Base-by-base conservation (phyloP, 2,113 vertebrate genomes). In the Lagopus muta region DNA sequence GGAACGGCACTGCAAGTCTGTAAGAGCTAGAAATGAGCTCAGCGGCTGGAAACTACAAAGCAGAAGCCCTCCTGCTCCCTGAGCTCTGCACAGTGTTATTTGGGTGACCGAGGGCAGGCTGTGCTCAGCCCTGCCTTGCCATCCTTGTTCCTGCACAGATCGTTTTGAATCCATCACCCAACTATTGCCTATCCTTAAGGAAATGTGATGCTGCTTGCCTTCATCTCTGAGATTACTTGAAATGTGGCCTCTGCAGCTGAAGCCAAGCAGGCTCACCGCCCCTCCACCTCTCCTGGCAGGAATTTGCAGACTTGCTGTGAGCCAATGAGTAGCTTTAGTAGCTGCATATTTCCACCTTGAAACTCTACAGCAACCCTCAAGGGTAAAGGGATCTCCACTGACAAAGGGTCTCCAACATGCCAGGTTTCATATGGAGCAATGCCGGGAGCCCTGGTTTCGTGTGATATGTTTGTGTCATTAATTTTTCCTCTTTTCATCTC, bases 11-110 rank as follows among this genome's bases (percentile, higher is more conserved):
- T 95, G 90, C 83, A 87, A 95, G 91, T 94, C 77, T 90, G 88
- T 85, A 87, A 95, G 88, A 86, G 93, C 61, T 32, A 88, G 92
- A 79, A 94, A 93, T 91, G 84, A 88, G 88, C 65, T 91, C 93
- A 96, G 89, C 86, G 90, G 30, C 55, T 95, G 91, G 71, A 72
- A 93, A 79, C 83, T 72, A 62, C 17, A 85, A 75, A 84, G 86
- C 83, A 96, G 94, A 89, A 92, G 90, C 87, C 48, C 70, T 38
- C 1, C 67, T 75, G 77, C 95, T 96, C 70, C 76, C 73, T 52
- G 94, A 72, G 58, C 36, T 76, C 72, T 89, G 65, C 79, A 38
- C 6, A 0, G 58, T 0, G 60, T 52, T 74, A 21, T 60, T 83
- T 61, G 1, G 25, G 70, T 32, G 79, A n/a, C 45, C 60, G 17